Conservation (phyloP, 2,113 vertebrate species). For the Channa argus region DNA sequence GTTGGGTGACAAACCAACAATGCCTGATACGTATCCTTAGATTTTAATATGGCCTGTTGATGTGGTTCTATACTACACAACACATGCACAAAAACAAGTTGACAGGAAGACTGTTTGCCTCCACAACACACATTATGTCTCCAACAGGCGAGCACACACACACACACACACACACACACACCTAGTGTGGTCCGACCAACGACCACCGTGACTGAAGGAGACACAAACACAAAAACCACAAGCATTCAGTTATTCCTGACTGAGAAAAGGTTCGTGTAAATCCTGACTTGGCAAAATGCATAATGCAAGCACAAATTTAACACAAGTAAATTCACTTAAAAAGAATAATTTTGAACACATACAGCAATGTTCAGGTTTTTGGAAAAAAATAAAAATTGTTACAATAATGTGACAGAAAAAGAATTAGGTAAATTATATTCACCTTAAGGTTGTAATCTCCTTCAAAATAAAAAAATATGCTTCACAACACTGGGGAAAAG, state of each 20-base stretch:
- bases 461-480: not conserved
- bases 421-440: not conserved
- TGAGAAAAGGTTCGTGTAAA: slow-evolving; percentile 48
- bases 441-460: not conserved
- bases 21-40: slow-evolving; percentile 66
- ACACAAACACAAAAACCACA: slow-evolving; percentile 66
- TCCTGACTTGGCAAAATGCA: slow-evolving; percentile 29
- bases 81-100: slow-evolving; percentile 10
- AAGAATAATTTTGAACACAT: not conserved
- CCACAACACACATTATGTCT: slow-evolving; percentile 19
- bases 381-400: no score
- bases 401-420: not conserved
- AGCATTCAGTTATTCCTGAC: slow-evolving; percentile 49
- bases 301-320: slow-evolving; percentile 7
- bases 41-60: slow-evolving; percentile 68
- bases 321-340: not conserved
- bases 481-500: not conserved
- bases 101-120: not conserved
- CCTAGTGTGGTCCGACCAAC: slow-evolving; percentile 69
- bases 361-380: no score
- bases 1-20: slow-evolving; percentile 67
- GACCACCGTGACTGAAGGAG: slow-evolving; percentile 72
- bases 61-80: slow-evolving; percentile 38
- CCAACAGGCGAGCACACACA: slow-evolving; percentile 17
- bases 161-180: slow-evolving; percentile 53